A percentile compares a stretch with the other conserved stretches of the same genome.
Conservation (phyloP, 2,888 invertebrate genomes). For the Hymenopus coronatus region DNA sequence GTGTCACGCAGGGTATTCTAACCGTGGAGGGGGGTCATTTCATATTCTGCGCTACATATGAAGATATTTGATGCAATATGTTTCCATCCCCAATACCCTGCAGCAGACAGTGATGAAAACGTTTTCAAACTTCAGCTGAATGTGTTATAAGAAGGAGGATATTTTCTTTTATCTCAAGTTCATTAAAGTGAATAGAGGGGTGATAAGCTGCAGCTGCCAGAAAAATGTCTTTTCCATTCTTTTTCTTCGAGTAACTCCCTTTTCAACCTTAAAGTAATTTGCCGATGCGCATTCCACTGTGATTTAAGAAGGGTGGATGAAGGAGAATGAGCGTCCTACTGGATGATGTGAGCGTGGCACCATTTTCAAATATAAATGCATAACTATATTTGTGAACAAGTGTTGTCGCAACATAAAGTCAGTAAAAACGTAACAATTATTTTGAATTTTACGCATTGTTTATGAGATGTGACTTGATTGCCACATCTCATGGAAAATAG, state of each 20-base stretch:
- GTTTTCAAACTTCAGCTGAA: background rate
- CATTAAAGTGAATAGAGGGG: background rate
- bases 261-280: background rate
- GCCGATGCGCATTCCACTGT: conserved; percentile 1
- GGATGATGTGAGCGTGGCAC: background rate
- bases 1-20: too few species aligned
- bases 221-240: background rate
- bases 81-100: background rate
- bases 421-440: too few species aligned
- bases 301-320: background rate
- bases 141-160: background rate
- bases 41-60: too few species aligned
- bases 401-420: too few species aligned
- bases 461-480: too few species aligned
- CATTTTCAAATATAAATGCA: too few species aligned
- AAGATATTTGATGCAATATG: too few species aligned
- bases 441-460: too few species aligned
- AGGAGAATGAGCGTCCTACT: background rate
- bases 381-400: too few species aligned
- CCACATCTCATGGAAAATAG: too few species aligned
- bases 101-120: background rate
- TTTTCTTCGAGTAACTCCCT: background rate
- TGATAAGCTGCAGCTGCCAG: background rate
- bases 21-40: too few species aligned
- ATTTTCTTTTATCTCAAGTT: background rate